Percentiles rank a stretch among this genome's conserved stretches.
These are phyloP conservation scores for Xylophagus ater DNA, from an alignment of 2,888 invertebrate genomes.

Conservation along the genomic window DNA sequence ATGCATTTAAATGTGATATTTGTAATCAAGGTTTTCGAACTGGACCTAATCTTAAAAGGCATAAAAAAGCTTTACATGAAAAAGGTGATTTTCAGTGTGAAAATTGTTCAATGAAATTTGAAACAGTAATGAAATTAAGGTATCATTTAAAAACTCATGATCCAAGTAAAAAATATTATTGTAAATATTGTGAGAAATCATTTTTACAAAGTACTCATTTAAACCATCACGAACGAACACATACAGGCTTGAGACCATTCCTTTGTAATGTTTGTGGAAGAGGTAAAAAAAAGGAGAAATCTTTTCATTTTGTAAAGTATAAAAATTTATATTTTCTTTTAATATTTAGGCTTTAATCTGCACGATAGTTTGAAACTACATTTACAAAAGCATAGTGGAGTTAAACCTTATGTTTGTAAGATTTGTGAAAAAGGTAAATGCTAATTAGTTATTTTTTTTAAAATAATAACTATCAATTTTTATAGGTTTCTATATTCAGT, in stretches of 20 bases:
- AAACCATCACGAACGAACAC: constrained; percentile 16
- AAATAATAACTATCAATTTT: neutral
- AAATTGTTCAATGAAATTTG: constrained; percentile 9
- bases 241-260: constrained; percentile 16
- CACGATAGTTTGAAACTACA: constrained; percentile 17
- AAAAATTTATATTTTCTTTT: neutral
- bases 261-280: constrained; percentile 18
- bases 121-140: constrained; percentile 13
- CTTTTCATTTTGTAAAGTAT: too few relatives aligned
- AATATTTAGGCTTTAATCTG: constrained; percentile 12
- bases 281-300: constrained; percentile 8
- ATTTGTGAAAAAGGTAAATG: constrained; percentile 17
- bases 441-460: neutral
- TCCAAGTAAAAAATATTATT: constrained; percentile 16
- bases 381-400: constrained; percentile 14
- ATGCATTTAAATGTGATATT: too few relatives aligned
- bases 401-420: constrained; percentile 14
- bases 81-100: constrained; percentile 10
- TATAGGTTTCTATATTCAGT: constrained; percentile 14
- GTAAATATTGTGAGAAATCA: constrained; percentile 17
- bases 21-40: constrained; percentile 14
- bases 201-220: constrained; percentile 17
- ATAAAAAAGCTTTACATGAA: constrained; percentile 12
- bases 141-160: constrained; percentile 17
- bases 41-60: constrained; percentile 12